phyloP scores from a whole-genome alignment of 1,140 invertebrate species.

The Aphaenogaster ashmeadi region DNA sequence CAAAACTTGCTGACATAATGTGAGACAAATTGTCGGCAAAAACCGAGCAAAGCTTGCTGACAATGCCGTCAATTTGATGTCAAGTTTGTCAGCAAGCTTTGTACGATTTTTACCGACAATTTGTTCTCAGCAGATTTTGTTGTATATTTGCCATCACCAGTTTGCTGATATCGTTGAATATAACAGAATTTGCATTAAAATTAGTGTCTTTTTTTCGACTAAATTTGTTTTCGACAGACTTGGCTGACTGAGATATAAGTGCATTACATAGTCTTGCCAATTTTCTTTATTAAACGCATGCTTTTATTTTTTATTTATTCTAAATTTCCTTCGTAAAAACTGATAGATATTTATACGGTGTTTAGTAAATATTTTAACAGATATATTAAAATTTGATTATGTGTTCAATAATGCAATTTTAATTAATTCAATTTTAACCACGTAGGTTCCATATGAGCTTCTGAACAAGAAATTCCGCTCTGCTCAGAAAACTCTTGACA shows the following conservation, averaged over 20 bases:
- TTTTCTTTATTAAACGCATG: not conserved
- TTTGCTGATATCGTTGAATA: too few species aligned
- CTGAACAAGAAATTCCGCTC: conserved; percentile 99
- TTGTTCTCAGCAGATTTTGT: too few species aligned
- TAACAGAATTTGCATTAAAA: too few species aligned
- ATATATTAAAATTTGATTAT: not conserved
- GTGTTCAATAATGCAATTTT: not conserved
- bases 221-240: too few species aligned
- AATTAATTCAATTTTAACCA: not conserved
- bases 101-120: too few species aligned
- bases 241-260: not conserved
- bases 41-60: too few species aligned
- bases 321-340: not conserved
- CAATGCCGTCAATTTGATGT: too few species aligned
- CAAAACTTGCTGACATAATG: too few species aligned
- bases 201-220: too few species aligned
- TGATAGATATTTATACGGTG: not conserved
- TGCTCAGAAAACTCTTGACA: conserved; percentile 97
- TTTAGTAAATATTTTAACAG: not conserved
- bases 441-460: conserved; percentile 98
- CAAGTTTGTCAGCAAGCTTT: too few species aligned
- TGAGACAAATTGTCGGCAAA: too few species aligned
- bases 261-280: not conserved
- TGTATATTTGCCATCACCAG: too few species aligned
- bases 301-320: not conserved